phyloP scores from a whole-genome alignment of 2,113 vertebrate species.

The Perca fluviatilis region DNA sequence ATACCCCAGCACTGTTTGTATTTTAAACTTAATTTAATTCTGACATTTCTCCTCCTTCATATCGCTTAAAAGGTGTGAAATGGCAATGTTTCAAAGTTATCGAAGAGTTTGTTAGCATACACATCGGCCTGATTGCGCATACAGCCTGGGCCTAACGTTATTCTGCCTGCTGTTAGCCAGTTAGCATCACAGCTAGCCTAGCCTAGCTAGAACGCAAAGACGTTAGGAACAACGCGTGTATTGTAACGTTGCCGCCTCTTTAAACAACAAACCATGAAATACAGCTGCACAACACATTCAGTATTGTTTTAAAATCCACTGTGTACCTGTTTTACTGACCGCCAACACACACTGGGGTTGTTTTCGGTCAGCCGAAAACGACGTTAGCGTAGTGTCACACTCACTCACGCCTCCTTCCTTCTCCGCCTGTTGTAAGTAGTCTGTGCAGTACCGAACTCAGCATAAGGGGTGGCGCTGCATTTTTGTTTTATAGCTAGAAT shows the following conservation, averaged over 20 bases:
- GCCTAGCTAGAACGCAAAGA: constrained; percentile 13
- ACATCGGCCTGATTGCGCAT: constrained; percentile 21
- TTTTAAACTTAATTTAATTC: not conserved
- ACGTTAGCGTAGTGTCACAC: constrained; percentile 1
- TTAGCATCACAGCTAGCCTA: constrained; percentile 53
- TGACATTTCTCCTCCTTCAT: rapidly evolving
- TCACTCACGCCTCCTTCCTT: constrained; percentile 52
- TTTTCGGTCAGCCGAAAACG: constrained; percentile 21
- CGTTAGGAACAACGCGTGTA: not conserved
- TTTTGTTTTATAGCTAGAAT: not conserved
- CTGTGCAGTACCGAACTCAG: not conserved
- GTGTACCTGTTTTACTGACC: constrained; percentile 73
- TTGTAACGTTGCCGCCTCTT: no score
- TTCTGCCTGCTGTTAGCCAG: not conserved
- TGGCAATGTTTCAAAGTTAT: not conserved
- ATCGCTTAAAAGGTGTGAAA: rapidly evolving
- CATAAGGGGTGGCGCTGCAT: constrained; percentile 11
- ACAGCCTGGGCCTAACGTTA: constrained; percentile 39
- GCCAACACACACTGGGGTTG: constrained; percentile 63
- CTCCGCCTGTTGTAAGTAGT: not conserved
- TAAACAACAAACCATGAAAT: not conserved
- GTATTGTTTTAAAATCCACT: rapidly evolving
- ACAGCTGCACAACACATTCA: rapidly evolving
- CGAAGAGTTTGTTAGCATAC: constrained; percentile 7
- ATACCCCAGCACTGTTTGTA: not conserved